Percentiles rank a stretch among this genome's conserved stretches.
These are phyloP conservation scores for Tethya wilhelma DNA, from an alignment of 37 sponge, comb jelly and placozoan genomes.

Conservation along the genomic window DNA sequence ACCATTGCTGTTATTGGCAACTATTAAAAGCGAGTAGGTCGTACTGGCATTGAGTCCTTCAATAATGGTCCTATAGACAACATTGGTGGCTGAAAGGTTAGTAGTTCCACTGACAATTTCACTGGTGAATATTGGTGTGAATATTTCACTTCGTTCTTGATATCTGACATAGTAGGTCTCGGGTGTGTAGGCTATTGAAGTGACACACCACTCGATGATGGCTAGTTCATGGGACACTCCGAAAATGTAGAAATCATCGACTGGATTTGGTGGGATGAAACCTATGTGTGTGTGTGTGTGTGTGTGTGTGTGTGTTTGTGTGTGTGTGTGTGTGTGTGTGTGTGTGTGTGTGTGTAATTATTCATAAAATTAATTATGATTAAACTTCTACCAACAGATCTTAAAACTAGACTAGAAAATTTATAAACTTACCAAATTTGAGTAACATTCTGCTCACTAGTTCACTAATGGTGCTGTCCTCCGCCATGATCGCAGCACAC, in stretches of 20 bases:
- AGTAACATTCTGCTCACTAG: conserved; percentile 9
- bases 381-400: too few species aligned
- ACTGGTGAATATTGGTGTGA: not conserved
- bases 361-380: too few species aligned
- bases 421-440: conserved; percentile 12
- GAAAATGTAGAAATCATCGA: not conserved
- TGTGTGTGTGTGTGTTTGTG: too few species aligned
- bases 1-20: not conserved
- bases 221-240: not conserved
- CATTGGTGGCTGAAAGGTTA: not conserved
- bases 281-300: too few species aligned
- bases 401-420: not conserved
- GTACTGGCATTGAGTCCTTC: not conserved
- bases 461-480: conserved; percentile 11
- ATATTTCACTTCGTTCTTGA: not conserved
- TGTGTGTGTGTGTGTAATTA: too few species aligned
- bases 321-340: too few species aligned
- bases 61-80: not conserved
- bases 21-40: not conserved
- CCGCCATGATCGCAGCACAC: conserved; percentile 21
- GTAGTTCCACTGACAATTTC: not conserved
- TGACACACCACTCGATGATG: not conserved
- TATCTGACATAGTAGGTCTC: not conserved
- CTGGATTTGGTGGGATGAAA: not conserved
- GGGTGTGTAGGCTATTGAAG: not conserved